Base-by-base conservation (phyloP, 2,888 invertebrate species). In the Mesorhabditis belari region DNA sequence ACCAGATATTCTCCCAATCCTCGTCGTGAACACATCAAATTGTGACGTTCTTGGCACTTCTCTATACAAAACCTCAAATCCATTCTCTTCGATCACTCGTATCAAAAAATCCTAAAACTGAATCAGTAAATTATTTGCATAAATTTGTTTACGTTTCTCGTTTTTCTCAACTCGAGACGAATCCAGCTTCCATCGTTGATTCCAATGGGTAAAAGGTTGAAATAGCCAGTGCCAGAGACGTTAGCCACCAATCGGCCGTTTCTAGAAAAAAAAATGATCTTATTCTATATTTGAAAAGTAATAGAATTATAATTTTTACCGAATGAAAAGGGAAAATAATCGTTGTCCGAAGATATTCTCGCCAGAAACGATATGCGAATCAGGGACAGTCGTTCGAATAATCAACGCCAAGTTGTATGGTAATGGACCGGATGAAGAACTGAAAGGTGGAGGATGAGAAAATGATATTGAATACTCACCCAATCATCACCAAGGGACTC, bases 131-230 rank as follows among this genome's bases (percentile, higher is more conserved):
- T n/a, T 12, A 26, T 58, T 6, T 27, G 2, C 28, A n/a, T 19
- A 9, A 4, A 5, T 3, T 17, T 49, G 28, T 55, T 19, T n/a
- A 67, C 67, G 44, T 66, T 71, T 12, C 51, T 49, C 3, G 66
- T 59, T 25, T 68, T 69, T 24, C 49, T 55, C 21, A 71, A 17
- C 17, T 55, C 55, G 1, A 77, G 35, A 4, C 54, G 64, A 60
- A 78, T 76, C 78, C 78, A 78, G 44, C 67, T 60, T 5, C 71
- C 78, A 60, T 78, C 78, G 58, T 76, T 76, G 25, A 78, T 49
- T 29, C 58, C 58, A n/a, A 74, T 58, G 3, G 72, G 66, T 4
- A 73, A 57, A n/a, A 76, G 29, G 6, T 61, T 50, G n/a, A 62
- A 55, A 51, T 67, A 64, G 23, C 60, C 52, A 5, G 63, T 61